These are phyloP conservation scores for Mustela erminea DNA, from an alignment of 2,797 vertebrate genomes.

Conservation along the genomic window DNA sequence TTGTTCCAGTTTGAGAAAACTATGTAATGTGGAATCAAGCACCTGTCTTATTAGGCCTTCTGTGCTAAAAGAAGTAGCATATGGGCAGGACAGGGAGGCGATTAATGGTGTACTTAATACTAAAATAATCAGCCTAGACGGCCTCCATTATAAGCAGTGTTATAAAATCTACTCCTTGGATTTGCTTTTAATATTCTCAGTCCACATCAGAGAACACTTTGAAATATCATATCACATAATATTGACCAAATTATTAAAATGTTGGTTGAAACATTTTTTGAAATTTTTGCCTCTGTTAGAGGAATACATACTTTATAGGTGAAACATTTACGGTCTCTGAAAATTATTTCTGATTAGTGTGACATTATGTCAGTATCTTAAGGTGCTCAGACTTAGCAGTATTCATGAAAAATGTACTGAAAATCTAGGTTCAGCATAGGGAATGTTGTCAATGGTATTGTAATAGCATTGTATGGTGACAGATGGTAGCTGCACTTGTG, in stretches of 20 bases:
- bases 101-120: slow-evolving; percentile 38
- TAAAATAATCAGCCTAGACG: slow-evolving; percentile 42
- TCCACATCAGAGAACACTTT: background rate
- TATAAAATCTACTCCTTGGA: slow-evolving; percentile 15
- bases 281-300: slow-evolving; percentile 46
- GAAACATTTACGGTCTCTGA: slow-evolving; percentile 35
- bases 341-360: slow-evolving; percentile 45
- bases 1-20: slow-evolving; percentile 43
- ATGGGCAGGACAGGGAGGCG: background rate
- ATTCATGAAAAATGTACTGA: slow-evolving; percentile 45
- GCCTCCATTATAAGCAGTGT: slow-evolving; percentile 38
- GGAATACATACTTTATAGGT: background rate
- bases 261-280: slow-evolving; percentile 39
- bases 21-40: background rate
- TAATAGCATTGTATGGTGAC: background rate
- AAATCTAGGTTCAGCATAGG: background rate
- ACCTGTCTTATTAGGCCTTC: slow-evolving; percentile 39
- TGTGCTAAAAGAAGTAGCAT: slow-evolving; percentile 34
- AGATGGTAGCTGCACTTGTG: background rate
- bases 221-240: slow-evolving; percentile 14
- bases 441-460: background rate
- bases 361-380: slow-evolving; percentile 36
- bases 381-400: slow-evolving; percentile 2
- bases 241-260: slow-evolving; percentile 10
- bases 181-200: slow-evolving; percentile 63